These are phyloP conservation scores for Eilema caniola DNA, from an alignment of 2,888 invertebrate species.

Conservation along the genomic window DNA sequence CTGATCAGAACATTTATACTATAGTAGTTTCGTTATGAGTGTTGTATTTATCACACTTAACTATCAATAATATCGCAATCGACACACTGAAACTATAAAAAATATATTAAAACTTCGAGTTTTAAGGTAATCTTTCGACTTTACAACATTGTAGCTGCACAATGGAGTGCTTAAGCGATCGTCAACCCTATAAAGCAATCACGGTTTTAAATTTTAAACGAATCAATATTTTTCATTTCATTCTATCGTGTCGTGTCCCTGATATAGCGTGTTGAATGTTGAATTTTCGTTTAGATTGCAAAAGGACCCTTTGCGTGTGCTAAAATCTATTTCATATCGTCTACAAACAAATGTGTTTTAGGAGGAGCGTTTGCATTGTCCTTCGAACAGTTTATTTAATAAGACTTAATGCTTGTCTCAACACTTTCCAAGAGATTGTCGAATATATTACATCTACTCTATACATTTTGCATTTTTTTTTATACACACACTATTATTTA, in stretches of 20 bases:
- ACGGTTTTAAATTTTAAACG: background rate
- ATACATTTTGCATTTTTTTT: too few relatives aligned
- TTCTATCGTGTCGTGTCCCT: background rate
- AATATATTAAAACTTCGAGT: background rate
- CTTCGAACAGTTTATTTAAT: background rate
- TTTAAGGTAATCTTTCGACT: background rate
- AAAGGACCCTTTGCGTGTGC: background rate
- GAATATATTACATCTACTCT: background rate
- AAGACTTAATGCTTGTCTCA: slow-evolving; percentile 1
- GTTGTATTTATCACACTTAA: too few relatives aligned
- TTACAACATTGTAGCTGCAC: background rate
- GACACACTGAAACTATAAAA: too few relatives aligned
- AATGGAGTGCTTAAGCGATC: background rate
- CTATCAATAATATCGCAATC: too few relatives aligned
- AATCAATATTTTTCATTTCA: background rate
- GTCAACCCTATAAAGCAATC: background rate
- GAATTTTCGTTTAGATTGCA: background rate
- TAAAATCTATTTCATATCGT: background rate
- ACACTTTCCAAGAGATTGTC: background rate
- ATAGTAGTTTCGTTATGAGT: too few relatives aligned
- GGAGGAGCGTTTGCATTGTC: background rate
- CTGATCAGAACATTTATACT: too few relatives aligned
- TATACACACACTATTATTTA: too few relatives aligned
- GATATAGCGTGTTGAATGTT: slow-evolving; percentile 2
- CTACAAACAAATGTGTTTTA: background rate